Evolutionary conservation across 1,140 invertebrate species (phyloP).

Genomic region (Drosophila micromelanica): DNA sequence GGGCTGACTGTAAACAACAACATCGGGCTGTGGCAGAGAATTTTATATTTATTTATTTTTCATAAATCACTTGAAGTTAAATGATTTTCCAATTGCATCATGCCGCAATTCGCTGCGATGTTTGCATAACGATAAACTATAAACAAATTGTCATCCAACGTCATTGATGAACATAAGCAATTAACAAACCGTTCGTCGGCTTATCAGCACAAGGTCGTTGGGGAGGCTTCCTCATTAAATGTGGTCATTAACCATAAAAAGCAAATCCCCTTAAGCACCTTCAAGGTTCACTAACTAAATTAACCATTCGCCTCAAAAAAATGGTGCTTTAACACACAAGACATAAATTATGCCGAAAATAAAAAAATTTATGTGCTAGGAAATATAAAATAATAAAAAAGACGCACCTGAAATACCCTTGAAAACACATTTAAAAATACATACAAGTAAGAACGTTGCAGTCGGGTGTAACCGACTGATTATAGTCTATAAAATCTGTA

Average conservation of each 20-base stretch:
- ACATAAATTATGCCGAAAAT: slow-evolving; percentile 26
- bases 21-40: not conserved
- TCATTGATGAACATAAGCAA: slow-evolving; percentile 29
- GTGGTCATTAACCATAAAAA: slow-evolving; percentile 36
- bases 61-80: slow-evolving; percentile 21
- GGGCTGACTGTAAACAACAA: slow-evolving; percentile 14
- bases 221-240: slow-evolving; percentile 36
- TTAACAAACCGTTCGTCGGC: slow-evolving; percentile 39
- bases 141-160: slow-evolving; percentile 22
- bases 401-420: not conserved
- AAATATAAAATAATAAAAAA: not conserved
- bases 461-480: not conserved
- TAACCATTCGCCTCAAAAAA: slow-evolving; percentile 33
- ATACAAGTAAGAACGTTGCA: too few relatives aligned
- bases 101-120: slow-evolving; percentile 8
- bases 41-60: slow-evolving; percentile 14
- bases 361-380: not conserved
- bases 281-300: slow-evolving; percentile 44
- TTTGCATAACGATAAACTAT: slow-evolving; percentile 36
- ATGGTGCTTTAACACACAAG: slow-evolving; percentile 12
- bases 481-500: too few relatives aligned
- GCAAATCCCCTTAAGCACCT: slow-evolving; percentile 19
- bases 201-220: slow-evolving; percentile 40
- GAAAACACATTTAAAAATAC: not conserved
- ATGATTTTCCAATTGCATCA: slow-evolving; percentile 51